Percentiles rank a stretch among this genome's conserved stretches.
These are phyloP conservation scores for Neuroterus valhalla DNA, from an alignment of 1,140 invertebrate species.

Conservation along the genomic window DNA sequence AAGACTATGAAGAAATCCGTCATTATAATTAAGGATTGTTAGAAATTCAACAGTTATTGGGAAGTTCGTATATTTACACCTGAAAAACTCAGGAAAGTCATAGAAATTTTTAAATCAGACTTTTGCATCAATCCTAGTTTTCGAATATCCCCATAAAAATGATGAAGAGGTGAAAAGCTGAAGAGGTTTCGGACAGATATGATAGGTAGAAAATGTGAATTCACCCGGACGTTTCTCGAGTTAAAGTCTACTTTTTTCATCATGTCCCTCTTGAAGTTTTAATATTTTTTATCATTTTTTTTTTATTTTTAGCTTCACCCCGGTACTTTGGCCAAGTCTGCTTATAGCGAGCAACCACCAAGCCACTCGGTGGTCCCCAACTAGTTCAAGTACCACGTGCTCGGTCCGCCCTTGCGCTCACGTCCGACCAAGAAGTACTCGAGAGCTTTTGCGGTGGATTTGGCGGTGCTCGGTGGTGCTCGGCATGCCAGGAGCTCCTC, in stretches of 20 bases:
- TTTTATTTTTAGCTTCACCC: constrained; percentile 47
- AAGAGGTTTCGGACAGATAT: background rate
- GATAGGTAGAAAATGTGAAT: constrained; percentile 6
- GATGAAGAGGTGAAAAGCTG: background rate
- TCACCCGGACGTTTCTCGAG: background rate
- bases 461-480: constrained; percentile 70
- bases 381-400: constrained; percentile 72
- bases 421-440: constrained; percentile 71
- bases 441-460: constrained; percentile 73
- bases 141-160: too few species aligned
- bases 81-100: too few species aligned
- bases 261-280: constrained; percentile 1
- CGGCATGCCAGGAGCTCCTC: constrained; percentile 63
- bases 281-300: too few species aligned
- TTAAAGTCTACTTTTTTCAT: background rate
- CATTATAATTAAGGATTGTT: too few species aligned
- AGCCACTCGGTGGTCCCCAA: constrained; percentile 70
- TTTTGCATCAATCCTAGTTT: too few species aligned
- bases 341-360: constrained; percentile 50
- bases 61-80: too few species aligned
- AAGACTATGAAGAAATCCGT: too few species aligned
- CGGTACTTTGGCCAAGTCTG: constrained; percentile 53
- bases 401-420: constrained; percentile 71
- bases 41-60: too few species aligned
- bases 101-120: too few species aligned